Percentiles rank a stretch among this genome's conserved stretches.
These are phyloP conservation scores for Bagarius yarrelli DNA, from an alignment of 2,113 vertebrate species.

Conservation along the genomic window DNA sequence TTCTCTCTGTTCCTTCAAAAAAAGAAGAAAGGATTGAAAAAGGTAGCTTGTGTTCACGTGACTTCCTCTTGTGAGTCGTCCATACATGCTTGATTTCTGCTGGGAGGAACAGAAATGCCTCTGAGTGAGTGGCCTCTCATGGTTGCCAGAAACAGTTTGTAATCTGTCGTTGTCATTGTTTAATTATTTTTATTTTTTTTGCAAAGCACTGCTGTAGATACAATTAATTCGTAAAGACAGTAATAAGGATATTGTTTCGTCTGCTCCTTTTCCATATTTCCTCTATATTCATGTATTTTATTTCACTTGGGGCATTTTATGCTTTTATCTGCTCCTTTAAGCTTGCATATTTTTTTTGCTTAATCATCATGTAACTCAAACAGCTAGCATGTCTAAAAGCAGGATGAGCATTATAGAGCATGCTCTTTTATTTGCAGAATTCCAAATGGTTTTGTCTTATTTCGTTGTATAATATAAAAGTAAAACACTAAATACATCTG, in stretches of 20 bases:
- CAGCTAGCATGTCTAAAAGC: constrained; percentile 17
- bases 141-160: constrained; percentile 40
- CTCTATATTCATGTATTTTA: background rate
- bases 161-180: constrained; percentile 37
- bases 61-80: constrained; percentile 69
- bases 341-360: background rate
- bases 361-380: background rate
- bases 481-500: background rate
- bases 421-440: background rate
- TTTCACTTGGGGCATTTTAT: background rate
- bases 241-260: background rate
- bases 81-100: constrained; percentile 64
- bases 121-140: constrained; percentile 42
- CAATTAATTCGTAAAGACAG: background rate
- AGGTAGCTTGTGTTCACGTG: constrained; percentile 68
- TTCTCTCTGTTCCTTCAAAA: constrained; percentile 50
- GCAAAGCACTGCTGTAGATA: background rate
- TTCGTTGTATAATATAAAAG: background rate
- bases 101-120: constrained; percentile 52
- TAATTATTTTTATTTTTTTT: background rate
- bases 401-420: background rate
- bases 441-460: background rate
- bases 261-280: background rate
- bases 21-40: constrained; percentile 63
- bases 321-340: background rate